Evolutionary conservation across 2,888 invertebrate genomes (phyloP).

Genomic region (Acrobasis suavella): DNA sequence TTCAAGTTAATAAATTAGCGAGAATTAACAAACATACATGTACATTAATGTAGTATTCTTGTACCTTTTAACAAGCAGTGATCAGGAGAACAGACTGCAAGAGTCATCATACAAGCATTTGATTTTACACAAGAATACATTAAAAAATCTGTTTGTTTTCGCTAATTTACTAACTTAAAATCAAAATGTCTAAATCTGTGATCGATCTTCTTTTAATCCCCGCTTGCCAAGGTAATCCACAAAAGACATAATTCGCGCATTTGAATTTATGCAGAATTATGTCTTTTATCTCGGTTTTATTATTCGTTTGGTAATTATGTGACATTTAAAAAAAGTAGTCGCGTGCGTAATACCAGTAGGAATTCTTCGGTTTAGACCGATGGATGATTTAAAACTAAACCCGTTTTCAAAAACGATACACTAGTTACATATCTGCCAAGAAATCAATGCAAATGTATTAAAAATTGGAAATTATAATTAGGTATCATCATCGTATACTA

Average conservation of each 20-base stretch:
- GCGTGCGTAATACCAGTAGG: constrained; percentile 9
- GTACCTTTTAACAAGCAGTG: too few relatives aligned
- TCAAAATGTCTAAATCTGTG: constrained; percentile 45
- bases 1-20: too few relatives aligned
- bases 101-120: too few relatives aligned
- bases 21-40: too few relatives aligned
- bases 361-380: not conserved
- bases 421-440: too few relatives aligned
- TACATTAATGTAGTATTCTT: too few relatives aligned
- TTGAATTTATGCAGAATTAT: constrained; percentile 22
- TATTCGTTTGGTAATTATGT: not conserved
- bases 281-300: constrained; percentile 8
- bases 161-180: constrained; percentile 23
- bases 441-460: too few relatives aligned
- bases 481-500: too few relatives aligned
- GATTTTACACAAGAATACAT: too few relatives aligned
- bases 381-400: not conserved
- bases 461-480: too few relatives aligned
- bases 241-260: constrained; percentile 4
- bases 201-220: constrained; percentile 39
- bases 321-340: constrained; percentile 17
- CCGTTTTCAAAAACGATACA: not conserved
- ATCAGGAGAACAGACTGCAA: too few relatives aligned
- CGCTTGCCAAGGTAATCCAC: constrained; percentile 47
- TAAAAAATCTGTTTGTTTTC: constrained; percentile 4